Base-by-base conservation (phyloP, 2,888 invertebrate species). In the Bhutanitis thaidina region DNA sequence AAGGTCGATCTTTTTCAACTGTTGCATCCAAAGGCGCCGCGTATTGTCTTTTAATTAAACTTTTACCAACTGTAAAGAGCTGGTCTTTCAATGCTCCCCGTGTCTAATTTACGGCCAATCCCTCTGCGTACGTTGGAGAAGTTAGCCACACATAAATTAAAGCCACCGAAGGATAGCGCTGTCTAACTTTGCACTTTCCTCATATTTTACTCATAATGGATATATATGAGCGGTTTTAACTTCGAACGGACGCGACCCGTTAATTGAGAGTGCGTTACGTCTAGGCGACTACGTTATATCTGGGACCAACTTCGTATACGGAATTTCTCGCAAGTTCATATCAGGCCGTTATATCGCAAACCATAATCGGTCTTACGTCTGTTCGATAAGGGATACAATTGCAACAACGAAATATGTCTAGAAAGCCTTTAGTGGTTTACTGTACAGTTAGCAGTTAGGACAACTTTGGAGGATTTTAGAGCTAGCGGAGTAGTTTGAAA, bases 111-210 rank as follows among this genome's bases (percentile, higher is more conserved):
- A 46, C 46, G 49, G 15, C 10, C 3, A 25, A 15, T 37, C 54
- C 36, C 51, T 60, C 20, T 78, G 77, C 72, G 34, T 57, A 62
- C 83, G 37, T 55, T 80, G 80, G 78, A 76, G 76, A 83, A 87
- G 83, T 84, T 85, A 63, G 65, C 69, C 77, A 63, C 82, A 78
- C 75, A 85, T 87, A 86, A 88, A 82, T 87, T 85, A 87, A 77
- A 71, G 75, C 79, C 81, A 62, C 84, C 77, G 83, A 88, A 86
- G 87, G 86, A 87, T 86, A 83, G 74, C 74, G 67, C 71, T 74
- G 86, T 82, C 85, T 81, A 89, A 88, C 88, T 88, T 86, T 82
- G 74, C 88, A 87, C 88, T 88, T 88, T 74, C 69, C 77, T 67
- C 86, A 85, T 86, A 88, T 88, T 82, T 88, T 83, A 83, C 80